Percentiles rank a stretch among this genome's conserved stretches.
Conservation (phyloP, 2,113 vertebrate genomes). For the Anolis carolinensis region DNA sequence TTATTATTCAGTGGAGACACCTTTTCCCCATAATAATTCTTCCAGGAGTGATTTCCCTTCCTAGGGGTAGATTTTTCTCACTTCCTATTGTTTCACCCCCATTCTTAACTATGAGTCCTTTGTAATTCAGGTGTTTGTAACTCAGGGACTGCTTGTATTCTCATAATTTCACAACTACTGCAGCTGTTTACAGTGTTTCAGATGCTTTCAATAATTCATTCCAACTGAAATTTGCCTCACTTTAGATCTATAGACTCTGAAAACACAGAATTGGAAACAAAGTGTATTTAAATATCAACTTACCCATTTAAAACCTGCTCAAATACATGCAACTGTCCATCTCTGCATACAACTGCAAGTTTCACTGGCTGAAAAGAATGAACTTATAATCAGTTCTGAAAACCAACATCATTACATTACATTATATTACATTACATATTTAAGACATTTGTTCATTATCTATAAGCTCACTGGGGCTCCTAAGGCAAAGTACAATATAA, state of each 20-base stretch:
- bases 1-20: too few relatives aligned
- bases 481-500: too few relatives aligned
- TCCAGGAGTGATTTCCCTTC: too few relatives aligned
- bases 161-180: not conserved
- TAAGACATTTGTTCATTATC: too few relatives aligned
- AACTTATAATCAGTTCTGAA: constrained; percentile 27
- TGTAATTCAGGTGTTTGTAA: too few relatives aligned
- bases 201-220: not conserved
- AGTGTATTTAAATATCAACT: constrained; percentile 62
- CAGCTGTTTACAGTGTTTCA: not conserved
- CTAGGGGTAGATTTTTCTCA: too few relatives aligned
- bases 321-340: constrained; percentile 95
- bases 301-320: constrained; percentile 98
- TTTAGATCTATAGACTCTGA: not conserved
- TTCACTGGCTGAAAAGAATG: constrained; percentile 87
- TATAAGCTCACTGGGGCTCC: too few relatives aligned
- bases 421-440: too few relatives aligned
- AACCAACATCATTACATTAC: not conserved
- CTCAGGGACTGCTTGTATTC: too few relatives aligned
- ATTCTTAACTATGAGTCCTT: too few relatives aligned
- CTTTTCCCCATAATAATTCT: too few relatives aligned
- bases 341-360: constrained; percentile 92
- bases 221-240: not conserved
- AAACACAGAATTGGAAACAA: not conserved
- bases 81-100: too few relatives aligned